A percentile compares a stretch with the other conserved stretches of the same genome.
Conservation (phyloP, 2,888 invertebrate genomes). For the Ormyrus nitidulus region DNA sequence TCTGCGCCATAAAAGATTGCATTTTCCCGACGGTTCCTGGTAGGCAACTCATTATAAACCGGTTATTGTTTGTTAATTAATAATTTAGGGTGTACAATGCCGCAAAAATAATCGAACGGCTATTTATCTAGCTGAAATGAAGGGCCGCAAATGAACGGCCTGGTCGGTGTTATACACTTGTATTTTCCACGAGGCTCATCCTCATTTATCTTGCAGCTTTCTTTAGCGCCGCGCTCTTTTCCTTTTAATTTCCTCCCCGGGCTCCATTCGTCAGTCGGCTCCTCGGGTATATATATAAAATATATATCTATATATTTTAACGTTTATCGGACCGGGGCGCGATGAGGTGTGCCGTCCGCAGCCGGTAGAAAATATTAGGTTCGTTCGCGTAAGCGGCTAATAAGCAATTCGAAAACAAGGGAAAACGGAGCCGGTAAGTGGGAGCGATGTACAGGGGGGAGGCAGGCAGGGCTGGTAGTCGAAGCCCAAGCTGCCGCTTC, state of each 20-base stretch:
- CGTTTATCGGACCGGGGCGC: background rate
- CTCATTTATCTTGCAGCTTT: slow-evolving; percentile 28
- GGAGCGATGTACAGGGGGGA: slow-evolving; percentile 54
- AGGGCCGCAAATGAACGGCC: slow-evolving; percentile 23
- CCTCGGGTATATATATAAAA: background rate
- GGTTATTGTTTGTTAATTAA: too few species aligned
- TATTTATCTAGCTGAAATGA: background rate
- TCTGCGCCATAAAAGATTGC: too few species aligned
- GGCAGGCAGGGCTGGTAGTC: slow-evolving; percentile 50
- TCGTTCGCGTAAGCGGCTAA: slow-evolving; percentile 18
- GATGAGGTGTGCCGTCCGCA: background rate
- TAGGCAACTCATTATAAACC: too few species aligned
- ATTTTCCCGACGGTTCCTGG: too few species aligned
- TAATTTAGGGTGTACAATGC: too few species aligned
- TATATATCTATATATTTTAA: background rate
- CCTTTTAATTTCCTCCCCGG: slow-evolving; percentile 17
- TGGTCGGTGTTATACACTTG: background rate
- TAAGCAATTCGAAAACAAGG: slow-evolving; percentile 42
- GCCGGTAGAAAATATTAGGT: background rate
- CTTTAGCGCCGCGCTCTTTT: background rate
- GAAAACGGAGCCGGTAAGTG: background rate
- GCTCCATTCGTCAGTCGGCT: background rate
- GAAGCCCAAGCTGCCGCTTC: slow-evolving; percentile 71
- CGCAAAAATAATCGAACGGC: too few species aligned
- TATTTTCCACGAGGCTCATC: background rate